These are phyloP conservation scores for Microplitis mediator DNA, from an alignment of 1,140 invertebrate genomes.

Conservation along the genomic window DNA sequence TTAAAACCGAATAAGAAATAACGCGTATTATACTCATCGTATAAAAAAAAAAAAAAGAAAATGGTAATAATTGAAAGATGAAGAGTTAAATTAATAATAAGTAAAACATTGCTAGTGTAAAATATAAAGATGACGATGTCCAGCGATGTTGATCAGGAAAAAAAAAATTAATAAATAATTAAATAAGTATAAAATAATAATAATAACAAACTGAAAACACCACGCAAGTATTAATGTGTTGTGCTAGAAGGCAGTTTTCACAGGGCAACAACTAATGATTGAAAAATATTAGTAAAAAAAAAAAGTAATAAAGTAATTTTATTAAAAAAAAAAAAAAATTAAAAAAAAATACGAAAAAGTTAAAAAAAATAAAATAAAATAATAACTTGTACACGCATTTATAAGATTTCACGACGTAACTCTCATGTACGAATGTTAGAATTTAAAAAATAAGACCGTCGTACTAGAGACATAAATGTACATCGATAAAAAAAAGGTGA, in stretches of 20 bases:
- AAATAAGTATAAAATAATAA: neutral
- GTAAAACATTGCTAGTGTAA: constrained; percentile 34
- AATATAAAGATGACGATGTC: constrained; percentile 45
- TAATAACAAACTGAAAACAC: constrained; percentile 41
- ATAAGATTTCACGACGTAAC: neutral
- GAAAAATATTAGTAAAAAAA: constrained; percentile 54
- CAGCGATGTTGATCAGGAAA: constrained; percentile 40
- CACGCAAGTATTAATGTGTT: constrained; percentile 63
- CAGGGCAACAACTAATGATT: constrained; percentile 62
- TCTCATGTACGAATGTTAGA: neutral
- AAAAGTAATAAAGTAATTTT: constrained; percentile 54
- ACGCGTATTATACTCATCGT: constrained; percentile 22
- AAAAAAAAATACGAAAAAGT: constrained; percentile 27
- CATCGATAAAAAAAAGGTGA: too few relatives aligned
- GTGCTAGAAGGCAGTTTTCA: constrained; percentile 64
- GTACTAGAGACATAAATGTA: too few relatives aligned
- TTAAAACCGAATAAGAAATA: neutral
- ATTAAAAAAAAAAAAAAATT: constrained; percentile 54
- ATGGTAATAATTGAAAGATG: too few relatives aligned
- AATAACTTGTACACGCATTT: constrained; percentile 27
- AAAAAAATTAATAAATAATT: neutral
- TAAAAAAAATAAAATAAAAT: constrained; percentile 8
- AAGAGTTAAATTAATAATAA: constrained; percentile 18
- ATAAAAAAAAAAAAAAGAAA: constrained; percentile 24
- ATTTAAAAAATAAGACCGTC: too few relatives aligned